Percentiles rank a stretch among this genome's conserved stretches.
phyloP scores from a whole-genome alignment of 2,888 invertebrate genomes.

The Diploptera punctata region DNA sequence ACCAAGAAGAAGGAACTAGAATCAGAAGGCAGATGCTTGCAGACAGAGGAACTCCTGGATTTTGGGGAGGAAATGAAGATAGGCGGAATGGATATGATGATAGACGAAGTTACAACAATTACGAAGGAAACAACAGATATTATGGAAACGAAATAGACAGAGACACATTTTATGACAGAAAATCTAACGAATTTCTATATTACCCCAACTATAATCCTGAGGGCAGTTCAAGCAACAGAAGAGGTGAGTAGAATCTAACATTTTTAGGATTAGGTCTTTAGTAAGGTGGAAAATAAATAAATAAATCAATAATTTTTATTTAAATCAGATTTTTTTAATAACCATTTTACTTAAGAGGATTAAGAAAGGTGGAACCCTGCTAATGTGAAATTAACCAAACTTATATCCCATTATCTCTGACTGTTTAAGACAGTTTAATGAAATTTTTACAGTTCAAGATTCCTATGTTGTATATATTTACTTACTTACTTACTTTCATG shows the following conservation, averaged over 20 bases:
- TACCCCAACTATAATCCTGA: constrained; percentile 16
- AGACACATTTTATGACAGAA: not conserved
- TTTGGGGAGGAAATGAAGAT: not conserved
- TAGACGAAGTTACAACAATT: not conserved
- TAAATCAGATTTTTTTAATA: no score
- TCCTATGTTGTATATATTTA: no score
- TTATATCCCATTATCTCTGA: not conserved
- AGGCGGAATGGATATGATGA: not conserved
- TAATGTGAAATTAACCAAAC: not conserved
- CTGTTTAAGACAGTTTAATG: no score
- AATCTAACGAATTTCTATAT: not conserved
- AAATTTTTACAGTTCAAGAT: no score
- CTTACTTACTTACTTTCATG: no score
- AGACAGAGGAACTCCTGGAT: not conserved
- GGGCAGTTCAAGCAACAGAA: not conserved
- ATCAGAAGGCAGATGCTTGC: constrained; percentile 7
- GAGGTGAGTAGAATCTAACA: not conserved
- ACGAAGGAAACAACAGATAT: not conserved
- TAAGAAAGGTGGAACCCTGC: not conserved
- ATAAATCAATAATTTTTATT: not conserved
- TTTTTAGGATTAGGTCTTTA: not conserved
- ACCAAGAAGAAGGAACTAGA: not conserved
- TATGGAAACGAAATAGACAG: not conserved
- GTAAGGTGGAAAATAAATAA: not conserved
- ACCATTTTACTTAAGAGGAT: no score